Base-by-base conservation (phyloP, 1,140 invertebrate genomes). In the Cyphomyrmex costatus region DNA sequence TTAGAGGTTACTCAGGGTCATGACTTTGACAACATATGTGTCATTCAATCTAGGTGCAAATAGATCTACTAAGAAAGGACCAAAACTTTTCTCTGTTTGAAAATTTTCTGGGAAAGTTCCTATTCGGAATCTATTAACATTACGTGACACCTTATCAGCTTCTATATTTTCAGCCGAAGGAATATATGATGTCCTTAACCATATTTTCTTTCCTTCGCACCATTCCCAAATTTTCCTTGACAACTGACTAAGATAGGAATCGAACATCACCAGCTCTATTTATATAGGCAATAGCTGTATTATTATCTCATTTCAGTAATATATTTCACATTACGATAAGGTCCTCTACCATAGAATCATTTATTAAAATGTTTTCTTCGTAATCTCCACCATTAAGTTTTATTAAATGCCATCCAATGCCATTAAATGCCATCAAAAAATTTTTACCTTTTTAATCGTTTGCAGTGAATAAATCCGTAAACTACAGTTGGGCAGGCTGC, bases 191-290 rank as follows among this genome's bases (percentile, higher is more conserved):
- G 60, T 14, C 16, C 21, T 65, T 16, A 86, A 21, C 68, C 76
- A 88, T 16, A 88, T 14, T 5, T 86, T 68, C n/a, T 51, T 24
- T 3, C 12, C 33, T 30, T 86, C 63, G 36, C 77, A 76, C 87
- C 87, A 53, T 16, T 19, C 14, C 51, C 51, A 53, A 19, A 53
- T 53, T 53, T 53, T 53, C 5, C 16, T 53, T 53, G 19, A 53
- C 0, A 53, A 16, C 5, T 53, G 0, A 19, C 51, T n/a, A 5
- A 53, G 16, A 16, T 53, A 19, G 51, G 3, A 53, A 19, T 19
- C 14, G 51, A 19, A 53, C 16, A 4, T 19, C 51, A 3, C 16
- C 51, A 5, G 51, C 16, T 46, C 4, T 46, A 46, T 46, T 46
- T 10, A 46, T 5, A 46, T 46, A 46, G 7, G 42, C 42, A 12